These are phyloP conservation scores for Odontocolon sp. DNA, from an alignment of 2,888 invertebrate genomes.

Conservation along the genomic window DNA sequence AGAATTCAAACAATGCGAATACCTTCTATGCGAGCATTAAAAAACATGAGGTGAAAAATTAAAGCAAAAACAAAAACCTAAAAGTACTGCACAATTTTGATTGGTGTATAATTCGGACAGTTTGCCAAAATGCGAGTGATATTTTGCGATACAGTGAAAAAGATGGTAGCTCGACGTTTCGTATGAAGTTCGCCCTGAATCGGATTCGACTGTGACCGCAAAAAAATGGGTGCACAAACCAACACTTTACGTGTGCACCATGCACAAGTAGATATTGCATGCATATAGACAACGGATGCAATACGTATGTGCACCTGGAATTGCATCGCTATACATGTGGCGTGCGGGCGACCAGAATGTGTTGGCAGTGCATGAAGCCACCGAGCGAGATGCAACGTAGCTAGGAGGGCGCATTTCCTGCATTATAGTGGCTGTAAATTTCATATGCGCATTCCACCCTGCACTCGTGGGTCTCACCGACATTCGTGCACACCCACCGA, in stretches of 20 bases:
- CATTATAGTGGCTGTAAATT: constrained; percentile 73
- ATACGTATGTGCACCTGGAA: background rate
- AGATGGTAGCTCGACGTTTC: background rate
- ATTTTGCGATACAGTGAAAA: background rate
- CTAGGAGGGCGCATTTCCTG: constrained; percentile 66
- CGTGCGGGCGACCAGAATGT: constrained; percentile 9
- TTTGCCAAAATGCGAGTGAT: too few relatives aligned
- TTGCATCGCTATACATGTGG: background rate
- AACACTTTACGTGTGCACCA: too few relatives aligned
- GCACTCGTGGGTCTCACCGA: constrained; percentile 51
- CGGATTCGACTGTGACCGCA: background rate
- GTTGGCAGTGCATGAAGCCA: constrained; percentile 44
- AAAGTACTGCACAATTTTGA: too few relatives aligned
- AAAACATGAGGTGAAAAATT: too few relatives aligned
- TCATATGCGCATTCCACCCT: constrained; percentile 72
- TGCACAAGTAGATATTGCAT: constrained; percentile 11
- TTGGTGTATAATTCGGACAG: too few relatives aligned
- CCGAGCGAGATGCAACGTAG: constrained; percentile 49
- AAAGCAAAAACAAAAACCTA: too few relatives aligned
- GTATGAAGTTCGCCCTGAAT: background rate
- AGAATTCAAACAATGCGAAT: too few relatives aligned
- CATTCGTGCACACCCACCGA: constrained; percentile 13
- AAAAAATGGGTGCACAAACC: background rate
- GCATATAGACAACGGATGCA: constrained; percentile 2
- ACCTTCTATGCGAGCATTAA: too few relatives aligned